These are phyloP conservation scores for Rugalucina vietnamica DNA, from an alignment of 2,888 invertebrate genomes.

Conservation along the genomic window DNA sequence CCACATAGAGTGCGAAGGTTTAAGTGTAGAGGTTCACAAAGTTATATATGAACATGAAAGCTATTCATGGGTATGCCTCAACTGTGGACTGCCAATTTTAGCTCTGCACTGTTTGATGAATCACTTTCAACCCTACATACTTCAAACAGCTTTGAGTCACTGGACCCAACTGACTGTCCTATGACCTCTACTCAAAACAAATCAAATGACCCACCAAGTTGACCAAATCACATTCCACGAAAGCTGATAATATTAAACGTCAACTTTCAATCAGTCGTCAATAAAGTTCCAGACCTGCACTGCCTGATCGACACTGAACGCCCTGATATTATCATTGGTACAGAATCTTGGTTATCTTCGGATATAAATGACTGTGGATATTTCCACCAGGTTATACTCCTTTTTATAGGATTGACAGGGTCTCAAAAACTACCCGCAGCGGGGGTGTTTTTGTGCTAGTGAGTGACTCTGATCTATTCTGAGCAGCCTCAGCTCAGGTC, in stretches of 20 bases:
- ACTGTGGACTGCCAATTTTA: no score
- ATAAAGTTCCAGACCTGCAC: background rate
- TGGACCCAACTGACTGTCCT: background rate
- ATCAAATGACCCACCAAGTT: background rate
- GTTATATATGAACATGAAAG: no score
- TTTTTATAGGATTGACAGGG: background rate
- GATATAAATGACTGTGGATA: background rate
- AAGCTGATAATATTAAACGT: background rate
- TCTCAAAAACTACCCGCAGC: background rate
- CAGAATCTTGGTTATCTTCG: background rate
- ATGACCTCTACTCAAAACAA: background rate
- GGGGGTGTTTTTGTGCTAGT: background rate
- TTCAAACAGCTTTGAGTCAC: background rate
- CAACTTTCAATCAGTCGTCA: background rate
- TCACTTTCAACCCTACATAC: background rate
- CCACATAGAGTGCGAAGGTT: background rate
- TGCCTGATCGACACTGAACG: background rate
- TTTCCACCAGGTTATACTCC: background rate
- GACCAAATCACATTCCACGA: background rate
- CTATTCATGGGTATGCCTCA: no score
- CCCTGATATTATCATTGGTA: background rate
- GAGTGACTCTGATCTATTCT: background rate
- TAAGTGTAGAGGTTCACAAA: background rate
- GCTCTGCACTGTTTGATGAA: constrained; percentile 5
- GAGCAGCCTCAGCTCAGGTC: background rate